Base-by-base conservation (phyloP, 2,113 vertebrate species). In the Spizaetus ornatus region DNA sequence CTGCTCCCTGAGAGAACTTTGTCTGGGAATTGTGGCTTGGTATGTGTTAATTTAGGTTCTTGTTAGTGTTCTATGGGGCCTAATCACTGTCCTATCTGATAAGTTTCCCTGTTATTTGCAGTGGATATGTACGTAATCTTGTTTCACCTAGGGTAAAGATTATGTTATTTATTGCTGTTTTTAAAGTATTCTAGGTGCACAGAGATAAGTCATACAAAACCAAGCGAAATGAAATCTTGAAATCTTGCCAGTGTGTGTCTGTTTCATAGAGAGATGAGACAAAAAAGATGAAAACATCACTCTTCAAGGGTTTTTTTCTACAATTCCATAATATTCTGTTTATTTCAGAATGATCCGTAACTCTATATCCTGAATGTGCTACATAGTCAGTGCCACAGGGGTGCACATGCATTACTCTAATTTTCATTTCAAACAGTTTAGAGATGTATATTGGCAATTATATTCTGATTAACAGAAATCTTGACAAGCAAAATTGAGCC, bases 81-180 rank as follows among this genome's bases (percentile, higher is more conserved):
- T 3, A 94, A 93, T 95, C 66, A 74, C 36, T 94, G 87, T 83
- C 72, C 13, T 36, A 27, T 82, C 71, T 71, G 48, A 47, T 91
- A 96, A 92, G 32, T 67, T 93, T 86, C n/a, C 29, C 20, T 74
- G 27, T 69, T 94, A 88, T 70, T 95, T 91, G 25, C 56, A 77
- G 74, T 76, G 40, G 31, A 43, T 76, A 78, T 58, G 13, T 43
- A 79, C 25, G 63, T 18, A 91, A 73, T 65, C 36, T 48, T 58
- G 29, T 61, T 85, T 82, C 62, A 91, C 66, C 25, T 77, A 36
- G 29, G 63, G 32, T 87, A 82, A 82, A 91, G 34, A 52, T 21
- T 61, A 38, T 0, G 0, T 90, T 91, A 93, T 93, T 90, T 86
- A 96, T 88, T 88, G 27, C 31, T 83, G 11, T 65, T 88, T 83